These are phyloP conservation scores for Azorinus chamasolen DNA, from an alignment of 2,888 invertebrate genomes.

Conservation along the genomic window DNA sequence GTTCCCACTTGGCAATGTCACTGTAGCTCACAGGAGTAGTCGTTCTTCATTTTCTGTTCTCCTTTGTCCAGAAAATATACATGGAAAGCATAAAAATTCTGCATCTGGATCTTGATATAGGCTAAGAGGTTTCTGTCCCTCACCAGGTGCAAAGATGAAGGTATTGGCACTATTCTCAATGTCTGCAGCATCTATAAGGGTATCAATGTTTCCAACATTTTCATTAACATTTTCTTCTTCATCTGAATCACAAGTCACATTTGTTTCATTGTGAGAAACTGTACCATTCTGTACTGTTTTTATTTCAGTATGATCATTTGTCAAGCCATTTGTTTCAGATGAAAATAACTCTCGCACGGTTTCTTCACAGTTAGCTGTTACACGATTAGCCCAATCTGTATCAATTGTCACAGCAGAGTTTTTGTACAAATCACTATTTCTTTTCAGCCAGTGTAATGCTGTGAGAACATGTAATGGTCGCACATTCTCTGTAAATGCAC, in stretches of 20 bases:
- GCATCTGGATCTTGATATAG: conserved; percentile 55
- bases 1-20: too few relatives aligned
- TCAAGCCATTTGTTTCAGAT: background rate
- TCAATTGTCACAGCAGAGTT: too few relatives aligned
- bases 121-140: conserved; percentile 52
- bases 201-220: conserved; percentile 45
- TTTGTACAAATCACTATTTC: too few relatives aligned
- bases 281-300: conserved; percentile 1
- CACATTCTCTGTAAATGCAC: conserved; percentile 46
- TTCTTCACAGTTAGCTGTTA: conserved; percentile 11
- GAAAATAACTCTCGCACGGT: conserved; percentile 15
- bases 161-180: conserved; percentile 26
- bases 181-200: conserved; percentile 35
- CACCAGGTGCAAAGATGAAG: conserved; percentile 58
- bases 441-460: too few relatives aligned
- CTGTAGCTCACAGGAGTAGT: conserved; percentile 17
- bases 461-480: conserved; percentile 36
- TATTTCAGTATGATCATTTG: too few relatives aligned
- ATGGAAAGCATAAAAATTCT: conserved; percentile 52
- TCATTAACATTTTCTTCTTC: conserved; percentile 34
- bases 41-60: conserved; percentile 31
- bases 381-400: conserved; percentile 22
- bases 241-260: conserved; percentile 24
- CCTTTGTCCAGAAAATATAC: conserved; percentile 54
- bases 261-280: too few relatives aligned